Base-by-base conservation (phyloP, 2,888 invertebrate genomes). In the Spodoptera picta region DNA sequence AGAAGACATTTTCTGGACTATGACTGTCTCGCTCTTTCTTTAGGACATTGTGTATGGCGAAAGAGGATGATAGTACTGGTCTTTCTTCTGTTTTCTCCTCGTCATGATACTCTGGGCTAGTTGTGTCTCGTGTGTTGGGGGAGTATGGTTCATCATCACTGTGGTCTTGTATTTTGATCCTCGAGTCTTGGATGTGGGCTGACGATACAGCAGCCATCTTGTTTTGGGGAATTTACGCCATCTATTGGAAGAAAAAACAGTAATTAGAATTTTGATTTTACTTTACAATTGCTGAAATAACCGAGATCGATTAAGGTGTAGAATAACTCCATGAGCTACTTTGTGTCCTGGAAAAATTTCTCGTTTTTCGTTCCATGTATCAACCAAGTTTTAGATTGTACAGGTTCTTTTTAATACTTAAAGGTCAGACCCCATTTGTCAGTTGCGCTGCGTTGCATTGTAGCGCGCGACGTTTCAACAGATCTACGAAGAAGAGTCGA, bases 201-300 rank as follows among this genome's bases (percentile, higher is more conserved):
- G 91, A 88, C 45, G 93, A 91, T 67, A 95, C 95, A 82, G 95
- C 95, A 80, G 95, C 95, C 95, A 95, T 95, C 66, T 89, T 90
- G 78, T 5, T 47, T 58, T 31, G 43, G 31, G 48, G 42, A 58
- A 42, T 53, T 90, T 90, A 93, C 90, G 92, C 92, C 94, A 94
- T 94, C 94, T 94, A 88, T 66, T 69, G 81, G 58, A 36, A 54
- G 50, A 83, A 76, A 78, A 68, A 49, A 19, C 19, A 19, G 1
- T 19, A 19, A 19, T 19, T 19, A 19, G 19, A 19, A 19, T 19
- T 1, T 19, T 19, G 19, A 19, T 19, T 19, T 1, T 19, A 19
- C 19, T 19, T 19, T 19, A 19, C 19, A 19, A 19, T 19, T 19
- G 1, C 19, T 19, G 19, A 19, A 19, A 19, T 19, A 19, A 19